Percentiles rank a stretch among this genome's conserved stretches.
Evolutionary conservation across 2,888 invertebrate species (phyloP).

Genomic region (Poecilus cupreus): DNA sequence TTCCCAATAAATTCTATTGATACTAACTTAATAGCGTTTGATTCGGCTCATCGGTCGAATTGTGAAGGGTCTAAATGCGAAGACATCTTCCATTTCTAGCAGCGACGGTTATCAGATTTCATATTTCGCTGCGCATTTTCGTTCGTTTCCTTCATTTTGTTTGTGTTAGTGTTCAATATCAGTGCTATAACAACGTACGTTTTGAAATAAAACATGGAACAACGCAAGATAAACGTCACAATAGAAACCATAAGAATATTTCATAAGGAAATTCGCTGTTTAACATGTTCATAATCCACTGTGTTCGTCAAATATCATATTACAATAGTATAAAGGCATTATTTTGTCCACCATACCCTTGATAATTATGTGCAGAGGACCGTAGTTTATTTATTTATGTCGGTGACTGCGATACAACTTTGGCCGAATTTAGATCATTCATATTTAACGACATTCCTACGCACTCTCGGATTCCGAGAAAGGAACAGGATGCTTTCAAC

Average conservation of each 20-base stretch:
- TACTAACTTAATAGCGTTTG: too few relatives aligned
- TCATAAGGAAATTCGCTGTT: too few relatives aligned
- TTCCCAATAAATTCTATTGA: too few relatives aligned
- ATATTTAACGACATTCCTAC: conserved; percentile 3
- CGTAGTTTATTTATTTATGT: neutral
- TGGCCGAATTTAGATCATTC: neutral
- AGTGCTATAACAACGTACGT: too few relatives aligned
- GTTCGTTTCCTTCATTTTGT: neutral
- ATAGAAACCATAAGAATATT: too few relatives aligned
- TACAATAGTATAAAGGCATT: neutral
- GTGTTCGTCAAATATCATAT: too few relatives aligned
- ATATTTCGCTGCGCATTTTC: neutral
- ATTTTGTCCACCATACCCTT: neutral
- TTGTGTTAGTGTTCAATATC: neutral
- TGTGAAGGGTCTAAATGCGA: too few relatives aligned
- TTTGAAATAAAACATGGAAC: too few relatives aligned
- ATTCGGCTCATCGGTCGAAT: too few relatives aligned
- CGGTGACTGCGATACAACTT: neutral
- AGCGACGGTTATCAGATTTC: neutral
- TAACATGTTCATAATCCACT: too few relatives aligned
- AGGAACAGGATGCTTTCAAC: neutral
- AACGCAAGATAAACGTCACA: too few relatives aligned
- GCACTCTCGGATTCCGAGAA: neutral
- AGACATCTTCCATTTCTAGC: neutral
- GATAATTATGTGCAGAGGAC: neutral